Conservation (phyloP, 2,888 invertebrate genomes). For the Artemia sp. region DNA sequence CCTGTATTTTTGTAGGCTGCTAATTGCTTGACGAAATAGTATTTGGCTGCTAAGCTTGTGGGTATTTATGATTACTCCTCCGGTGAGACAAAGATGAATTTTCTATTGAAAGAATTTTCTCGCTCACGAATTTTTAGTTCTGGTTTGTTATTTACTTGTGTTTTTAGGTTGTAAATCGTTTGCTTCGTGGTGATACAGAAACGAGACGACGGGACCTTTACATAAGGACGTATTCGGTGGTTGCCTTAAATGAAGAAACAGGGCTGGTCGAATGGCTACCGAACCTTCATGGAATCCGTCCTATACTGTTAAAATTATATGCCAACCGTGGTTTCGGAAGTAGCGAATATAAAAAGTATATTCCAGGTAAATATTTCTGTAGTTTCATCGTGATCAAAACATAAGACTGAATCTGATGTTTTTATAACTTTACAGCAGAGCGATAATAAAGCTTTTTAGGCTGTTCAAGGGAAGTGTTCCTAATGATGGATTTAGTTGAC, state of each 20-base stretch:
- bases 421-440: conserved; percentile 10
- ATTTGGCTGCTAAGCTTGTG: too few relatives aligned
- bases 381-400: too few relatives aligned
- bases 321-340: conserved; percentile 49
- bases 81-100: too few relatives aligned
- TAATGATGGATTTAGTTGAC: too few relatives aligned
- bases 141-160: background rate
- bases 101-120: too few relatives aligned
- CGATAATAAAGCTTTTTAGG: background rate
- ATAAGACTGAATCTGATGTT: too few relatives aligned
- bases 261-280: conserved; percentile 93
- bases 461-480: background rate
- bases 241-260: conserved; percentile 84
- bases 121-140: too few relatives aligned
- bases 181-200: conserved; percentile 68
- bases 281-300: conserved; percentile 57
- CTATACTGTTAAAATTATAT: conserved; percentile 49
- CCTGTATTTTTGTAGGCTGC: too few relatives aligned
- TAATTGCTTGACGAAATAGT: too few relatives aligned
- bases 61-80: too few relatives aligned
- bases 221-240: conserved; percentile 71
- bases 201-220: conserved; percentile 60
- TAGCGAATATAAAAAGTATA: conserved; percentile 44
- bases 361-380: conserved; percentile 36
- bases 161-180: conserved; percentile 59